phyloP scores from a whole-genome alignment of 2,888 invertebrate genomes.

The Incurvaria masculella region DNA sequence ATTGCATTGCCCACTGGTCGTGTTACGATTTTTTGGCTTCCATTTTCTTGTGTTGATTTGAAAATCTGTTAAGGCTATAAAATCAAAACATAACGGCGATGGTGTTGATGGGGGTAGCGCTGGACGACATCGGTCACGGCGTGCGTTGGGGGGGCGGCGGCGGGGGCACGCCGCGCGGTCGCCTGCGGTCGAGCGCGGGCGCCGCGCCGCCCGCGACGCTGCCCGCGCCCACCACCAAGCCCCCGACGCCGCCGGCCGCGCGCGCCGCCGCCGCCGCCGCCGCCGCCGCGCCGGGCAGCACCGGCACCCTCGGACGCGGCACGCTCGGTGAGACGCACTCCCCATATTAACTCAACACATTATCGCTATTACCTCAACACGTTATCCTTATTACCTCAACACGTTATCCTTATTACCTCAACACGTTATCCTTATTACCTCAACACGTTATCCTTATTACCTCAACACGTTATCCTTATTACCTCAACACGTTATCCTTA shows the following conservation, averaged over 20 bases:
- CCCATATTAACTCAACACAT: too few species aligned
- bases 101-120: conserved; percentile 50
- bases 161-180: conserved; percentile 68
- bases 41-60: not conserved
- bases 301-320: conserved; percentile 49
- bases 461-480: too few species aligned
- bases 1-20: too few species aligned
- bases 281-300: conserved; percentile 48
- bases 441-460: too few species aligned
- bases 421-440: too few species aligned
- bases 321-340: conserved; percentile 37
- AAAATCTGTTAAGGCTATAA: not conserved
- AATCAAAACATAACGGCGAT: too few species aligned
- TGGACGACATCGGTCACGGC: conserved; percentile 96
- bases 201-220: conserved; percentile 86
- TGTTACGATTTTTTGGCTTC: too few species aligned
- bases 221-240: conserved; percentile 89
- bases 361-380: too few species aligned
- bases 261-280: conserved; percentile 71
- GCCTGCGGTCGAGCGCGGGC: conserved; percentile 69
- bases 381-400: too few species aligned
- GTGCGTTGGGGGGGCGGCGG: conserved; percentile 67
- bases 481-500: too few species aligned
- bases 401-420: too few species aligned
- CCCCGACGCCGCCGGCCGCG: conserved; percentile 45